Percentiles rank a stretch among this genome's conserved stretches.
phyloP scores from a whole-genome alignment of 2,888 invertebrate genomes.

The Polydesmus complanatus region DNA sequence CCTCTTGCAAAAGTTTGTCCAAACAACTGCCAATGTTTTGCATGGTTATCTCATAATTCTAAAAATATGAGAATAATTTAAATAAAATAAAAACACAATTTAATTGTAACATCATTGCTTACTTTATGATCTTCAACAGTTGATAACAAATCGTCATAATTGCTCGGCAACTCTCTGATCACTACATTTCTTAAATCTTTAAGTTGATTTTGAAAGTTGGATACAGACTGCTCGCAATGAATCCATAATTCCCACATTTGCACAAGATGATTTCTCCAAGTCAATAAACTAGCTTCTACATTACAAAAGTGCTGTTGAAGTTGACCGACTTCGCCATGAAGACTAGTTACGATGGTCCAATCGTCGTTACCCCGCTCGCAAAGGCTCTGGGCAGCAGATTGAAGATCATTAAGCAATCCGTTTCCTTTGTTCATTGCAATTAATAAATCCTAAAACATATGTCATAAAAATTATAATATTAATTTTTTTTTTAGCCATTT shows the following conservation, averaged over 20 bases:
- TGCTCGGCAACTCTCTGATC: conserved; percentile 14
- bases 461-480: not conserved
- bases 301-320: conserved; percentile 60
- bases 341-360: conserved; percentile 54
- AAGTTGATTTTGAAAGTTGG: conserved; percentile 17
- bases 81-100: not conserved
- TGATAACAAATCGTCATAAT: conserved; percentile 9
- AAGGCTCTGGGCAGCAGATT: conserved; percentile 43
- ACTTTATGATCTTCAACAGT: conserved; percentile 16
- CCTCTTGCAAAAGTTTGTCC: conserved; percentile 55
- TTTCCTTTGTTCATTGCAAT: conserved; percentile 55
- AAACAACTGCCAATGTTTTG: conserved; percentile 46
- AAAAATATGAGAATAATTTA: conserved; percentile 7
- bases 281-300: conserved; percentile 63
- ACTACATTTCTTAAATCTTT: conserved; percentile 14
- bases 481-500: not conserved
- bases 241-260: conserved; percentile 28
- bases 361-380: conserved; percentile 44
- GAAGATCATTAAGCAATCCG: conserved; percentile 46
- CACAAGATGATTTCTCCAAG: conserved; percentile 61
- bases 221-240: conserved; percentile 17
- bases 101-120: too few relatives aligned
- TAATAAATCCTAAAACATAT: conserved; percentile 36
- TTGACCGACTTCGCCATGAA: conserved; percentile 67
- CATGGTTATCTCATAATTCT: conserved; percentile 44